phyloP scores from a whole-genome alignment of 2,113 vertebrate species.

The Gymnocephalus cernua region DNA sequence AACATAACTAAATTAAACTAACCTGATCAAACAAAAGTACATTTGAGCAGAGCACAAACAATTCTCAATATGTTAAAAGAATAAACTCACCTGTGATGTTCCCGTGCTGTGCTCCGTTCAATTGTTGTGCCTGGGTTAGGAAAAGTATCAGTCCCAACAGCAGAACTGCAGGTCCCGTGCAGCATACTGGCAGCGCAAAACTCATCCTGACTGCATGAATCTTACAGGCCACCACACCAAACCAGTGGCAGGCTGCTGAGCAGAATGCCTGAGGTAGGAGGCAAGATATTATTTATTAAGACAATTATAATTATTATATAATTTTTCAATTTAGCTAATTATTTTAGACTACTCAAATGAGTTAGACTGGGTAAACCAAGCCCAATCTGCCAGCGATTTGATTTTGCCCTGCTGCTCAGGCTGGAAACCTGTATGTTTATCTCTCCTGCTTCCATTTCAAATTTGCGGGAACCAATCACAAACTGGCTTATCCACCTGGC shows the following conservation, averaged over 20 bases:
- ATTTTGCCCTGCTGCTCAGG: too few species aligned
- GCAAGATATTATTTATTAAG: not conserved
- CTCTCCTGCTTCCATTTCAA: too few species aligned
- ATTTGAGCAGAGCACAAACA: not conserved
- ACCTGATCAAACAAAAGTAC: not conserved
- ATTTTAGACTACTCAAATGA: not conserved
- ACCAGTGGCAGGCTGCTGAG: conserved; percentile 86
- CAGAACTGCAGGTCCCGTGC: conserved; percentile 79
- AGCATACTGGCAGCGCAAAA: conserved; percentile 81
- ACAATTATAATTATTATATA: not conserved
- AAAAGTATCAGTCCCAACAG: conserved; percentile 80
- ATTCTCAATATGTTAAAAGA: not conserved
- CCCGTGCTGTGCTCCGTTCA: not conserved
- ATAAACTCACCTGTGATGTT: conserved; percentile 21
- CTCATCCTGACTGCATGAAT: conserved; percentile 83
- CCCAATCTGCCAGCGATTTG: too few species aligned
- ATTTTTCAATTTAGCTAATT: not conserved
- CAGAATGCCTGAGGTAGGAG: conserved; percentile 71
- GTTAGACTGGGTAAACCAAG: too few species aligned
- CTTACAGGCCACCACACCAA: conserved; percentile 87
- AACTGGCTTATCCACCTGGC: too few species aligned
- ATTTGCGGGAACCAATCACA: too few species aligned
- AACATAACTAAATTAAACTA: not conserved
- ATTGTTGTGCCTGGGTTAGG: conserved; percentile 40
- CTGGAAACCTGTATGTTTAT: too few species aligned